A percentile compares a stretch with the other conserved stretches of the same genome.
Evolutionary conservation across 2,113 vertebrate species (phyloP).

Genomic region (Rhodinocichla rosea): DNA sequence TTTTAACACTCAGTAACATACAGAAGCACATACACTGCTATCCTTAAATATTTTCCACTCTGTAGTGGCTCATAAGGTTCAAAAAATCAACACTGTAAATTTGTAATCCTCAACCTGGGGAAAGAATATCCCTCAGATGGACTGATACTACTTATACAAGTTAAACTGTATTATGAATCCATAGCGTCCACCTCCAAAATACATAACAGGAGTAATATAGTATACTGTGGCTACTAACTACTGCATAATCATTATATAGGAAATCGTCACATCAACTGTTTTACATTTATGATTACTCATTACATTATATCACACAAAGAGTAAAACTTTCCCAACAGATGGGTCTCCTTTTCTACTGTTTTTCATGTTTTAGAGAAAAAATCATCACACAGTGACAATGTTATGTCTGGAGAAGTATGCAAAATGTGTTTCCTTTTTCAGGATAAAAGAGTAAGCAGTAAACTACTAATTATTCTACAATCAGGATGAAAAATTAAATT

Average conservation of each 20-base stretch:
- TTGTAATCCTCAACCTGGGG: conserved; percentile 23
- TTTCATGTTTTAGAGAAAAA: conserved; percentile 38
- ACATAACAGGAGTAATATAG: conserved; percentile 61
- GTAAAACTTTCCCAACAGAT: conserved; percentile 4
- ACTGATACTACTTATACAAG: conserved; percentile 44
- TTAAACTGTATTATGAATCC: conserved; percentile 37
- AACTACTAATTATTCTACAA: conserved; percentile 1
- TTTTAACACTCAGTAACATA: conserved; percentile 65
- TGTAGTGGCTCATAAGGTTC: conserved; percentile 38
- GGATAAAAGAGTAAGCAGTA: conserved; percentile 10
- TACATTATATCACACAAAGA: conserved; percentile 45
- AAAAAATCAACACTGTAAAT: conserved; percentile 34
- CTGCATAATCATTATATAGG: conserved; percentile 53
- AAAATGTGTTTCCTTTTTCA: conserved; percentile 17
- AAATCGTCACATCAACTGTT: conserved; percentile 48
- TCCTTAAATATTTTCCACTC: conserved; percentile 69
- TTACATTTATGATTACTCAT: conserved; percentile 58
- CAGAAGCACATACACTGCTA: conserved; percentile 53
- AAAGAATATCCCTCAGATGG: conserved; percentile 27
- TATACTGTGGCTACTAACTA: conserved; percentile 60
- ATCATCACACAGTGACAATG: conserved; percentile 25
- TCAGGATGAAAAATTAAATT: not conserved
- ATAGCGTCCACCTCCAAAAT: conserved; percentile 51
- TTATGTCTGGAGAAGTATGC: not conserved
- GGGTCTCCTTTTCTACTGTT: conserved; percentile 33